Evolutionary conservation across 2,888 invertebrate genomes (phyloP), one percentile per base, ranked within the genome.

Genomic region (Ommatoiulus sabulosus): DNA sequence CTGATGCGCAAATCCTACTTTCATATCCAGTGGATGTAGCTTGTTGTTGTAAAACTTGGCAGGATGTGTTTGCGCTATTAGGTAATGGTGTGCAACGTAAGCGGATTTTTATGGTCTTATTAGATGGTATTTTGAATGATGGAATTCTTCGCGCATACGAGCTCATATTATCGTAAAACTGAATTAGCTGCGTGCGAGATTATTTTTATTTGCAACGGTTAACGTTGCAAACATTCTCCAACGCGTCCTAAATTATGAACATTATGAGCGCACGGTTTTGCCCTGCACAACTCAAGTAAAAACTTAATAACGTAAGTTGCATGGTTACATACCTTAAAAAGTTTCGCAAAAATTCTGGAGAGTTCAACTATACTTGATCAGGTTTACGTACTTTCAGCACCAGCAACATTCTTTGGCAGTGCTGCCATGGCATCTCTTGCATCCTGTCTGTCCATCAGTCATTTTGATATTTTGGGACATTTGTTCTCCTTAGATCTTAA

Each of bases 31-130:
- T 3, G 35, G 24, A 80, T 80, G 6, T 80, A 80, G 24, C 24
- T 72, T 72, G 72, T 24, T 72, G 24, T 24, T 72, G 80, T 8
- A 10, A 80, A 80, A 35, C 12, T 80, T 80, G 12, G 80, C 80
- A 80, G 80, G 80, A 80, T 80, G 80, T 35, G 80, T 24, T 80
- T 80, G 80, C n/a, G n/a, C n/a, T 57, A 57, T 3, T 35, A 35
- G 4, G 35, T 80, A 12, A 35, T 35, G 24, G 3, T 35, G 80
- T 24, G 24, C 35, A 10, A 35, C 7, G 12, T 12, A 80, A 80
- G 12, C 80, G 24, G 15, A 80, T 80, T 63, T 52, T 52, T 12
- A 12, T 52, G 52, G 52, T 52, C 5, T 52, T 52, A 52, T 12
- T 52, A 52, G 1, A 12, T 4, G 52, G 52, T 52, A 52, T 24